phyloP scores from a whole-genome alignment of 2,888 invertebrate genomes.

The Tineola bisselliella region DNA sequence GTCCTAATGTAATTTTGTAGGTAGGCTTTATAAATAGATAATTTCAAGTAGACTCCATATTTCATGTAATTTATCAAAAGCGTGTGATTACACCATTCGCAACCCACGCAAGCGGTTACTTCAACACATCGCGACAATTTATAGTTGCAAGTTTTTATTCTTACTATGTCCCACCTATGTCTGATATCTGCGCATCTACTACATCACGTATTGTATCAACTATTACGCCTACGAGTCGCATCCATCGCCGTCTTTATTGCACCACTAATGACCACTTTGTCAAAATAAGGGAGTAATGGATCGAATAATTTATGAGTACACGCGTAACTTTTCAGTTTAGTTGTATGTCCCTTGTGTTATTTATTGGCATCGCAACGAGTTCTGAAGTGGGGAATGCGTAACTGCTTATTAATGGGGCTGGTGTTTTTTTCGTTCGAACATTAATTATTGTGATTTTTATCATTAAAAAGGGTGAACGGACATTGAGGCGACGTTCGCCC shows the following conservation, averaged over 20 bases:
- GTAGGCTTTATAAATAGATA: too few relatives aligned
- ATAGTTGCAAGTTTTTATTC: slow-evolving; percentile 4
- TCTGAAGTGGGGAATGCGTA: slow-evolving; percentile 16
- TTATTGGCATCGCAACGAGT: slow-evolving; percentile 15
- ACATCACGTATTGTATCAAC: background rate
- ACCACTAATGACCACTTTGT: background rate
- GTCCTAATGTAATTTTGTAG: too few relatives aligned
- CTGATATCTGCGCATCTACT: background rate
- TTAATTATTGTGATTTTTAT: slow-evolving; percentile 18
- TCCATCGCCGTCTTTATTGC: slow-evolving; percentile 6
- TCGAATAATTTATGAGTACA: background rate
- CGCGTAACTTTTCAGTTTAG: background rate
- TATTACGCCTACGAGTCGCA: background rate
- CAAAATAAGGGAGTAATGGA: slow-evolving; percentile 9
- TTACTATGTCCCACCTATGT: background rate
- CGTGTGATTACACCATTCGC: background rate
- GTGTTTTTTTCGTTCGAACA: slow-evolving; percentile 14
- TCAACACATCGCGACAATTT: slow-evolving; percentile 5
- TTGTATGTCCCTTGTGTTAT: slow-evolving; percentile 6
- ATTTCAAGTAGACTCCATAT: too few relatives aligned
- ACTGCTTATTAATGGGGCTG: slow-evolving; percentile 17
- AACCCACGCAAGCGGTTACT: background rate
- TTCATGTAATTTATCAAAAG: background rate
- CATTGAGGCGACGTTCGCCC: background rate
- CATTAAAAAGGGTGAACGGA: slow-evolving; percentile 5